Base-by-base conservation (phyloP, 2,797 vertebrate species). In the Pipistrellus kuhlii region DNA sequence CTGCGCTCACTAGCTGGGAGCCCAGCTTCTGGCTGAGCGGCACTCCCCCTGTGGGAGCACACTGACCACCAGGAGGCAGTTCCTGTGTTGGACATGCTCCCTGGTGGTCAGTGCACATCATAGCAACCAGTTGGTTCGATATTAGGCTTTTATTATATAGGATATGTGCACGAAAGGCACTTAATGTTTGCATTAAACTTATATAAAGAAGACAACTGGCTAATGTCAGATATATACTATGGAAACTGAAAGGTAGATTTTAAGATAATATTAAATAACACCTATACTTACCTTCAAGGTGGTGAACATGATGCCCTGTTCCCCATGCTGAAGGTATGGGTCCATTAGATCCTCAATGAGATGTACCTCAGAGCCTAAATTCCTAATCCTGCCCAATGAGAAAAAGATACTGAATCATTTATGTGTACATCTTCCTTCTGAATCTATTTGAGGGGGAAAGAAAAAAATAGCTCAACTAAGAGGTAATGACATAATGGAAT, bases 301-400 rank as follows among this genome's bases (percentile, higher is more conserved):
- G 77, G 99, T 99, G 97, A 99, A 99, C 99, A 99, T 99, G 98
- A 99, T 99, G 51, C 99, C 99, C 53, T 99, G 99, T 85, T 99
- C 99, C 90, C 99, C 99, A 2, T 99, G 99, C 96, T 99, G 99
- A 35, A 99, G 98, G 83, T 99, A 99, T 2, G 99, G 99, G 96
- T 99, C 99, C 99, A 99, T 99, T 30, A 99, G 97, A 97, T 99
- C 99, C 96, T 99, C 99, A 0, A 99, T 99, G 95, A 99, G 98
- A 96, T 99, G 99, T 27, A 99, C 99, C 96, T 99, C 99, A 73
- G 99, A 99, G 21, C 99, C 99, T 95, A 99, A 97, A 97, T 99
- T 99, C 97, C 99, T 99, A 97, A 99, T 99, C 88, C 99, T 99
- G 95, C 44, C 71, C 94, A 85, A 84, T 2, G 38, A 97, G 25